These are phyloP conservation scores for Odontophorus gujanensis DNA, from an alignment of 2,113 vertebrate genomes.

Conservation along the genomic window DNA sequence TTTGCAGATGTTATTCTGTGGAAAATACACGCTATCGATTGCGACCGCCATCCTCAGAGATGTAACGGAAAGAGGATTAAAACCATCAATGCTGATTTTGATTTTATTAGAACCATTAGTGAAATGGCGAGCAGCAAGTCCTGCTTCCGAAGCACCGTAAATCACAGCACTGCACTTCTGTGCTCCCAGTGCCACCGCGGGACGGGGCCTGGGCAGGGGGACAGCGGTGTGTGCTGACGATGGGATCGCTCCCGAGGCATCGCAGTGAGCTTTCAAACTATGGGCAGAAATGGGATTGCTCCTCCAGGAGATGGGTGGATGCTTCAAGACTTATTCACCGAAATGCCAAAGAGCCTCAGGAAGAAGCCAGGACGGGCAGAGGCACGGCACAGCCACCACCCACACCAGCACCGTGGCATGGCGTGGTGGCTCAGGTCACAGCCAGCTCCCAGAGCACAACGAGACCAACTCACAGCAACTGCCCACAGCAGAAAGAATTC, in stretches of 20 bases:
- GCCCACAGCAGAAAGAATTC: not conserved
- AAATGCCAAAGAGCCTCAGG: not conserved
- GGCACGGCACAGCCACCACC: not conserved
- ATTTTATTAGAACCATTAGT: constrained; percentile 48
- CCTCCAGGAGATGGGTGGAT: not conserved
- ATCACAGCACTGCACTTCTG: not conserved
- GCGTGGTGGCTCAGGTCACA: rapidly evolving
- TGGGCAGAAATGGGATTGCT: not conserved
- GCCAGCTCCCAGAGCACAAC: rapidly evolving
- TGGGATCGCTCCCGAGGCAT: not conserved
- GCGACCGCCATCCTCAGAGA: not conserved
- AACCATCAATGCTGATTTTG: constrained; percentile 45
- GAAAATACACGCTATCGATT: constrained; percentile 46
- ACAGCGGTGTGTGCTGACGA: not conserved
- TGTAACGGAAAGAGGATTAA: constrained; percentile 39
- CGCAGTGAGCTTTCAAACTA: not conserved
- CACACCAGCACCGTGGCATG: not conserved
- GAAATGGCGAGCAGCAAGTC: not conserved
- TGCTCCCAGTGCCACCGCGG: not conserved
- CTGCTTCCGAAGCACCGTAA: not conserved
- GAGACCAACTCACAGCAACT: not conserved
- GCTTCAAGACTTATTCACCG: not conserved
- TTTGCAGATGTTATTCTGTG: constrained; percentile 1
- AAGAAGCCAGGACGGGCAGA: not conserved
- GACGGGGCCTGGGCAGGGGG: not conserved